These are phyloP conservation scores for Nephrotoma appendiculata DNA, from an alignment of 2,888 invertebrate genomes.

Conservation along the genomic window DNA sequence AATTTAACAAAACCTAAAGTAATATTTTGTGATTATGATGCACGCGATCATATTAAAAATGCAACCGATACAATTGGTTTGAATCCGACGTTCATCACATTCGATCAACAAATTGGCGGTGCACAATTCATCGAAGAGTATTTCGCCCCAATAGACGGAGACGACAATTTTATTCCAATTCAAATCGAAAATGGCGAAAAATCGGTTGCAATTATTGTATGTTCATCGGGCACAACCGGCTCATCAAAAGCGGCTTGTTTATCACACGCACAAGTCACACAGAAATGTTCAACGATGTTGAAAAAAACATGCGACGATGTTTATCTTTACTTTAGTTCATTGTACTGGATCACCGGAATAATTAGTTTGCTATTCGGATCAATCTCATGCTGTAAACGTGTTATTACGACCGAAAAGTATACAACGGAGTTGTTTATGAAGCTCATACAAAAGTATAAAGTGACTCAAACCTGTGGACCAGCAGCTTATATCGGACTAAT, in stretches of 20 bases:
- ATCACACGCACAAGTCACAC: neutral
- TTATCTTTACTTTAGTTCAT: neutral
- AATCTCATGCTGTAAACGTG: neutral
- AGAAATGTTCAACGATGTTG: neutral
- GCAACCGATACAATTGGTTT: neutral
- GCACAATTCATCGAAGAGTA: neutral
- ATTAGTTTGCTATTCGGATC: no score
- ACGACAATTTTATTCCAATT: neutral
- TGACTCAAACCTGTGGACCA: neutral
- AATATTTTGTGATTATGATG: neutral
- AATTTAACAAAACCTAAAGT: constrained; percentile 3
- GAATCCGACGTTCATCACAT: no score
- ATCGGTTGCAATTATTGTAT: neutral
- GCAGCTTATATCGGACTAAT: neutral
- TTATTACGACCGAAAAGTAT: neutral
- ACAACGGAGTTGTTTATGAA: neutral
- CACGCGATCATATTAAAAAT: neutral
- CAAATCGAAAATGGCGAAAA: neutral
- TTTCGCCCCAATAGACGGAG: neutral
- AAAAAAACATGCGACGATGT: neutral
- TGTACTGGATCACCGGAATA: neutral
- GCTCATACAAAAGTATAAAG: neutral
- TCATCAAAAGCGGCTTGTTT: neutral
- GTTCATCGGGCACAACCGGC: neutral
- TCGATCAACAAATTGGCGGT: neutral